Percentiles rank a stretch among this genome's conserved stretches.
These are phyloP conservation scores for Drymodes brunneopygia DNA, from an alignment of 2,113 vertebrate genomes.

Conservation along the genomic window DNA sequence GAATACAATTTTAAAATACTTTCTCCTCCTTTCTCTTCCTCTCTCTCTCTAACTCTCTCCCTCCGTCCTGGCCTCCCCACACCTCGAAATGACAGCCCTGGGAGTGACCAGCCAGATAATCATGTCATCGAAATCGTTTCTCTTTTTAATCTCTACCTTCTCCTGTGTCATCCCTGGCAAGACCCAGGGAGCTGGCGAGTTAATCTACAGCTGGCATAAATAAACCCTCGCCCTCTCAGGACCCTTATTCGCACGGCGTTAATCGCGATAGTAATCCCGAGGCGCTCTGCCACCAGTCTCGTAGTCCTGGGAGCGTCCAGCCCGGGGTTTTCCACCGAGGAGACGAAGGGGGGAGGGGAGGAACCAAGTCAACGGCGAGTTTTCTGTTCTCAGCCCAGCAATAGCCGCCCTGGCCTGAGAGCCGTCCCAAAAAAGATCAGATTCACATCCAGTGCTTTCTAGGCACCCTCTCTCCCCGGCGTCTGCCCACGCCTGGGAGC, in stretches of 20 bases:
- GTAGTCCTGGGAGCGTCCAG: neutral
- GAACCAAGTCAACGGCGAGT: neutral
- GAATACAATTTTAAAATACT: conserved; percentile 6
- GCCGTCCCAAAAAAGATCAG: neutral
- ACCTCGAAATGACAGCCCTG: neutral
- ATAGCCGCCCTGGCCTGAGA: neutral
- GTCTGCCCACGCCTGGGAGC: neutral
- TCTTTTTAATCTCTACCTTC: neutral
- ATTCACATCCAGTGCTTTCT: neutral
- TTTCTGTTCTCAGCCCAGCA: neutral
- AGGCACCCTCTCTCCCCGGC: neutral
- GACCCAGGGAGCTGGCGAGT: neutral
- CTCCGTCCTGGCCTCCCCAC: neutral
- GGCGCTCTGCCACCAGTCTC: neutral
- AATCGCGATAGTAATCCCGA: neutral
- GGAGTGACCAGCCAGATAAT: neutral
- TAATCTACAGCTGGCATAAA: neutral
- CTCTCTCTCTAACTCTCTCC: neutral
- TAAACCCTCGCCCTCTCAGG: neutral
- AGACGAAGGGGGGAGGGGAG: neutral
- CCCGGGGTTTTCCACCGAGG: neutral
- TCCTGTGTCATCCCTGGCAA: conserved; percentile 25
- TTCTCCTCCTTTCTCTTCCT: neutral
- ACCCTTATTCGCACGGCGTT: conserved; percentile 26
- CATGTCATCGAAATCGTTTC: neutral